Conservation (phyloP, 1,140 invertebrate genomes). For the Druon quercuslanigerum region DNA sequence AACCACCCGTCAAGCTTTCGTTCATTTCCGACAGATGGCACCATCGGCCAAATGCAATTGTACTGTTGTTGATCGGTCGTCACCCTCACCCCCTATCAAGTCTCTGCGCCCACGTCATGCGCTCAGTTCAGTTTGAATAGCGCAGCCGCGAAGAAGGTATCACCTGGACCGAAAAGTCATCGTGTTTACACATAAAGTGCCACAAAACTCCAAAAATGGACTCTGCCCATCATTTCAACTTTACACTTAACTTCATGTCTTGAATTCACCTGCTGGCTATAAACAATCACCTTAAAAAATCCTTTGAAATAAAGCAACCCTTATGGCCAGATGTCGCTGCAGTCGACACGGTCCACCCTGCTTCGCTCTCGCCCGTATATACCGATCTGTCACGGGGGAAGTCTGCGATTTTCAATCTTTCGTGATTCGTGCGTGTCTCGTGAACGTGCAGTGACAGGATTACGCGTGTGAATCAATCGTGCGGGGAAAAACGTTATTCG, state of each 20-base stretch:
- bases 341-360: conserved; percentile 24
- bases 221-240: not conserved
- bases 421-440: not conserved
- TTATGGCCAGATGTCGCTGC: conserved; percentile 3
- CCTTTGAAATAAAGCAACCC: no score
- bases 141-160: conserved; percentile 8
- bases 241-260: not conserved
- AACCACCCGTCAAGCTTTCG: not conserved
- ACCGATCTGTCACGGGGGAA: conserved; percentile 18
- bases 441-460: not conserved
- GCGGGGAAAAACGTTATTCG: not conserved
- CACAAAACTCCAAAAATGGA: not conserved
- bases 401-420: conserved; percentile 3
- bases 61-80: conserved; percentile 26
- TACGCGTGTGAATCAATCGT: conserved; percentile 1
- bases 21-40: not conserved
- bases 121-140: conserved; percentile 12
- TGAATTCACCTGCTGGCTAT: not conserved
- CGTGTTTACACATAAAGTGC: conserved; percentile 8
- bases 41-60: not conserved
- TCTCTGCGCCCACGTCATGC: not conserved
- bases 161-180: not conserved
- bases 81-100: conserved; percentile 18
- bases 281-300: not conserved
- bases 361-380: conserved; percentile 20